Evolutionary conservation across 2,113 vertebrate genomes (phyloP).

Genomic region (Ciconia maguari): DNA sequence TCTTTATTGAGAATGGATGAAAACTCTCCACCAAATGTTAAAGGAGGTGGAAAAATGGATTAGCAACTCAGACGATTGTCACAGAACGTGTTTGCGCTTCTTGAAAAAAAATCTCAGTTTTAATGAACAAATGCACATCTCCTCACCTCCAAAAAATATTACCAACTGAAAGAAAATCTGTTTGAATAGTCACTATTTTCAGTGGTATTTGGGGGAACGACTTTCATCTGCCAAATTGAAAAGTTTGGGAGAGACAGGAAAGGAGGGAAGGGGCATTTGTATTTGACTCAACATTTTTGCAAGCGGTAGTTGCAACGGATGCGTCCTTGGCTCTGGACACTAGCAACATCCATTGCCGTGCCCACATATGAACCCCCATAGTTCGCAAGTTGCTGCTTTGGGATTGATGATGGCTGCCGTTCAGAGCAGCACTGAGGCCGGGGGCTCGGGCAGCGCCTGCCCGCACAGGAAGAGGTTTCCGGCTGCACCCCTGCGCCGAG

Average conservation of each 20-base stretch:
- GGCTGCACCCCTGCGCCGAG: neutral
- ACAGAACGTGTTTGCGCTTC: neutral
- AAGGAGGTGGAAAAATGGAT: neutral
- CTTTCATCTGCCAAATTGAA: neutral
- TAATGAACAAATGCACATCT: neutral
- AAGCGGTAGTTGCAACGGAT: neutral
- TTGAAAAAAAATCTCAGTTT: neutral
- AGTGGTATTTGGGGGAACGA: neutral
- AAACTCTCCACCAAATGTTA: neutral
- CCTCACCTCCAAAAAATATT: neutral
- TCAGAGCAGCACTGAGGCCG: neutral
- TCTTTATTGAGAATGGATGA: neutral
- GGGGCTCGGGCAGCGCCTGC: neutral
- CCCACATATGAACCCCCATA: accelerated
- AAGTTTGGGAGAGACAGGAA: neutral
- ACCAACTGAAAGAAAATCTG: neutral
- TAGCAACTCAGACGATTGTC: neutral
- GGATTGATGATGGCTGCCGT: neutral
- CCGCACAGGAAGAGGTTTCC: accelerated
- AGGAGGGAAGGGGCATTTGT: neutral
- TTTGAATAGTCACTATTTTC: neutral
- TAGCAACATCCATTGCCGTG: neutral
- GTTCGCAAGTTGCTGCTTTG: neutral
- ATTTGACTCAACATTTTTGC: neutral
- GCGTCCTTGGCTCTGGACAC: neutral